These are phyloP conservation scores for Uropsilus gracilis DNA, from an alignment of 2,113 vertebrate genomes.

Conservation along the genomic window DNA sequence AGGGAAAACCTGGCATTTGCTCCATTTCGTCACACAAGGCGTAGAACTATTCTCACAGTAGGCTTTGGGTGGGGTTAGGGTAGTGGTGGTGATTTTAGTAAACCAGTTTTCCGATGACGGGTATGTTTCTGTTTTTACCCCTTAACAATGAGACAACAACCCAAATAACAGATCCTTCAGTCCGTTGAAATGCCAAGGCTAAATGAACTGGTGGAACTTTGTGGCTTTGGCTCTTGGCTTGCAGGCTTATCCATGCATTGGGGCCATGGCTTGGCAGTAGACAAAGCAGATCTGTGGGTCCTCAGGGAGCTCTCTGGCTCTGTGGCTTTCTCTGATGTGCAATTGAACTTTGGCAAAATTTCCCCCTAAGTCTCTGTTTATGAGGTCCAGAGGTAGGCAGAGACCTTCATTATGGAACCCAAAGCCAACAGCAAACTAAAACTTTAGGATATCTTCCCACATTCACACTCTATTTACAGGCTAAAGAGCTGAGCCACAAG, in stretches of 20 bases:
- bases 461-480: constrained; percentile 55
- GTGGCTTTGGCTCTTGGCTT: constrained; percentile 72
- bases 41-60: constrained; percentile 59
- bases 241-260: constrained; percentile 57
- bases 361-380: constrained; percentile 74
- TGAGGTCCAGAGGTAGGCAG: constrained; percentile 70
- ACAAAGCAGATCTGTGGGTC: constrained; percentile 69
- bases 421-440: constrained; percentile 67
- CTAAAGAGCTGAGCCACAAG: not conserved
- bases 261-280: constrained; percentile 70
- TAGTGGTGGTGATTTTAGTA: constrained; percentile 65
- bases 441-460: constrained; percentile 54
- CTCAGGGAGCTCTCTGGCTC: constrained; percentile 73
- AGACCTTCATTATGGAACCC: constrained; percentile 67
- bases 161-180: constrained; percentile 69
- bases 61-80: not conserved
- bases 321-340: constrained; percentile 79
- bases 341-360: constrained; percentile 80
- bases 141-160: constrained; percentile 74
- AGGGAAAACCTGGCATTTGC: constrained; percentile 37
- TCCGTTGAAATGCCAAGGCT: constrained; percentile 60
- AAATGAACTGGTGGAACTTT: constrained; percentile 69
- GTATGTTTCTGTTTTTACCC: constrained; percentile 74
- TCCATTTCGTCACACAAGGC: constrained; percentile 48
- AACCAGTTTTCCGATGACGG: constrained; percentile 65